Evolutionary conservation across 2,113 vertebrate species (phyloP).

Genomic region (Oncorhynchus keta): DNA sequence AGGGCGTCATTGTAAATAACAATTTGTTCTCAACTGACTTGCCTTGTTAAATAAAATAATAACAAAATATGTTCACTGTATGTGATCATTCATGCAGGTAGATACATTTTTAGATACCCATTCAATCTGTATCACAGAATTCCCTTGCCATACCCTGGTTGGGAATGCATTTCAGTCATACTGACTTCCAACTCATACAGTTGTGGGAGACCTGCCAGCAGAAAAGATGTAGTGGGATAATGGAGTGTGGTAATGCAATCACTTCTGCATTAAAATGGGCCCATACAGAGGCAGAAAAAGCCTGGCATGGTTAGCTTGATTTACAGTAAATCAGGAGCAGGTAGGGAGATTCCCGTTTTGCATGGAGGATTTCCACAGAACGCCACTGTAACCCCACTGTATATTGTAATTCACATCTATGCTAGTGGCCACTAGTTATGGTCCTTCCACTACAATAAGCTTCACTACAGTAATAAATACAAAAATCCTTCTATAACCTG

Average conservation of each 20-base stretch:
- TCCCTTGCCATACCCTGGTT: conserved; percentile 16
- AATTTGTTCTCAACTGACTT: no score
- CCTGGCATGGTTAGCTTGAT: background rate
- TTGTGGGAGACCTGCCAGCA: background rate
- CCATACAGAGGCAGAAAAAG: background rate
- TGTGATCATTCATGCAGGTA: background rate
- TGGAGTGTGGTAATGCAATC: background rate
- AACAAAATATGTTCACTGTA: no score
- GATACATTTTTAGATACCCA: background rate
- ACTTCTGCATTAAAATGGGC: background rate
- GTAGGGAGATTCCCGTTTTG: background rate
- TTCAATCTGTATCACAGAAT: conserved; percentile 20
- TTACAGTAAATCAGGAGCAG: background rate
- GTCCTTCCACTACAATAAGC: no score
- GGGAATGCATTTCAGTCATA: conserved; percentile 26
- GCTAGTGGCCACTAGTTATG: no score
- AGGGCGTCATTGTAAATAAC: no score
- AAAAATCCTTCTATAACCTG: no score
- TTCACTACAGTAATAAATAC: no score
- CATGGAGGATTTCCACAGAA: background rate
- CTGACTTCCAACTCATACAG: background rate
- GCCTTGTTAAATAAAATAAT: no score
- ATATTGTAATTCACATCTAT: no score
- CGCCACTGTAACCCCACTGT: background rate
- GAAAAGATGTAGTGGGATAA: background rate